Evolutionary conservation across 2,113 vertebrate species (phyloP), one percentile per base, ranked within the genome.

Genomic region (Proteles cristata): DNA sequence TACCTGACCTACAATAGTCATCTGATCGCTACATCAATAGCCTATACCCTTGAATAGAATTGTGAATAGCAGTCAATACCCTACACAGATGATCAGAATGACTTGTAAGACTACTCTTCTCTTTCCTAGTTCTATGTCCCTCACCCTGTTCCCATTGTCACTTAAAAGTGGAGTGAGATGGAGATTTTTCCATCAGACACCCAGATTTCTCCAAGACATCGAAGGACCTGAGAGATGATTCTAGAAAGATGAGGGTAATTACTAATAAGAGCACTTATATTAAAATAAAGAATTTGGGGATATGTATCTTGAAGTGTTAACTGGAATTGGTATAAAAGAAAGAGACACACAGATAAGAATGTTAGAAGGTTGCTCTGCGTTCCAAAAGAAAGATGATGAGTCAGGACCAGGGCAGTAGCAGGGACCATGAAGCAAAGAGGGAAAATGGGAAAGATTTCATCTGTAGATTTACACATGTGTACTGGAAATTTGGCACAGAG

Each of bases 251-350:
- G 14, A 94, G 16, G 2, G 0, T 73, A 31, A 84, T 26, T n/a
- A 77, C 43, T n/a, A 68, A 33, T 5, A 81, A 63, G 1, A 90
- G 43, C 15, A 76, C 17, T 39, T n/a, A 88, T 53, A 10, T 88
- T 86, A 79, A 83, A 92, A 90, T 88, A 23, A 74, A 76, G 35
- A 94, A 69, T 45, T 16, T 61, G 0, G 5, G 10, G 2, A 39
- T 74, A 63, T 93, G 93, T 93, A 61, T 80, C 33, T 84, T 90
- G 61, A 92, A 61, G 77, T 71, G 6, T 83, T 93, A 93, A 91
- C 0, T 65, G 66, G 26, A 23, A 63, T 31, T 5, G 39, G 2
- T 43, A 1, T 12, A 7, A 15, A 6, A 53, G 4, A 82, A 80
- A 77, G 16, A 76, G 12, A 6, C 1, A 50, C 5, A 31, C 28